A percentile compares a stretch with the other conserved stretches of the same genome.
Evolutionary conservation across 2,113 vertebrate genomes (phyloP).

Genomic region (Garra rufa): DNA sequence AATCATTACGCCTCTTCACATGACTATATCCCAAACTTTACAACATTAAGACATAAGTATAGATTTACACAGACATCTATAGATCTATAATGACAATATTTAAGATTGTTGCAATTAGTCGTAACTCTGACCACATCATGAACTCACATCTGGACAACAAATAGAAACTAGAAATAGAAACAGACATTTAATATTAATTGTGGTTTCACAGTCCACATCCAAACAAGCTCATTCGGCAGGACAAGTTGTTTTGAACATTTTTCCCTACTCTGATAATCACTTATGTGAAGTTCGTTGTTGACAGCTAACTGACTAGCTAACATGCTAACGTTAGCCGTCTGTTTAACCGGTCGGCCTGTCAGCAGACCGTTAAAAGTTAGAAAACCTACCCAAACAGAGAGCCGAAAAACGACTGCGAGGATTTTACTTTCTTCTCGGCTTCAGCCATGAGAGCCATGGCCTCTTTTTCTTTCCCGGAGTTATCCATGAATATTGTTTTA

Average conservation of each 20-base stretch:
- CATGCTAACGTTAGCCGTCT: conserved; percentile 18
- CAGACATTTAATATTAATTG: not conserved
- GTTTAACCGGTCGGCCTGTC: not conserved
- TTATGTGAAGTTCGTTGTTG: not conserved
- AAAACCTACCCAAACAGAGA: conserved; percentile 84
- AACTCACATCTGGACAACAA: not conserved
- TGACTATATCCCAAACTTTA: not conserved
- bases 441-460: conserved; percentile 85
- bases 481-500: conserved; percentile 80
- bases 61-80: not conserved
- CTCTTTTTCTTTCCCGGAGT: conserved; percentile 89
- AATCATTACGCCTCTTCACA: not conserved
- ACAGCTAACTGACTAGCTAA: conserved; percentile 31
- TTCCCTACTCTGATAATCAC: not conserved
- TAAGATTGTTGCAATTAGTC: not conserved
- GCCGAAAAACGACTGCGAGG: conserved; percentile 89
- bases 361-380: not conserved
- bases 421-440: conserved; percentile 89
- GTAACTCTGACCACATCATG: not conserved
- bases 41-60: not conserved
- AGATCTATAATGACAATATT: not conserved
- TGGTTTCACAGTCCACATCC: not conserved
- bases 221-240: not conserved
- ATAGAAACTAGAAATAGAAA: not conserved
- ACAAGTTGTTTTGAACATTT: not conserved